Percentiles rank a stretch among this genome's conserved stretches.
These are phyloP conservation scores for Agonopterix heracliana DNA, from an alignment of 2,888 invertebrate genomes.

Conservation along the genomic window DNA sequence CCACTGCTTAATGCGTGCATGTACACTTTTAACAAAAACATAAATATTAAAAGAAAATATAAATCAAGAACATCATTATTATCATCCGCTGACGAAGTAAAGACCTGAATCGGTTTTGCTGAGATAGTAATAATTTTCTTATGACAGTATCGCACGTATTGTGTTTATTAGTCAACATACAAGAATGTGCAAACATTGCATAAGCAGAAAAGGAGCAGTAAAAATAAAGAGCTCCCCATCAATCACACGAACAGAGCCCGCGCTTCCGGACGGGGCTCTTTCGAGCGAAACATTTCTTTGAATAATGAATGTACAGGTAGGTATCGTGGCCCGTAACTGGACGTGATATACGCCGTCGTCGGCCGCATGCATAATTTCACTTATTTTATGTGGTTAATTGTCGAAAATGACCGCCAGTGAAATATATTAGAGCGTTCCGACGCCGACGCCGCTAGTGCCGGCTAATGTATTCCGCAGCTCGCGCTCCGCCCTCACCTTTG, in stretches of 20 bases:
- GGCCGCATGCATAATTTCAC: constrained; percentile 76
- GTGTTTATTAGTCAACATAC: neutral
- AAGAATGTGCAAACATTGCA: constrained; percentile 31
- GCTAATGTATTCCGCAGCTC: constrained; percentile 69
- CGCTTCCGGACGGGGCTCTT: constrained; percentile 66
- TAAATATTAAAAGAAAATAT: neutral
- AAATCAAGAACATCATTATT: neutral
- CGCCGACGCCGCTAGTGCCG: constrained; percentile 57
- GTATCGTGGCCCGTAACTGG: constrained; percentile 74
- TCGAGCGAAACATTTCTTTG: constrained; percentile 75
- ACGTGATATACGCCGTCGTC: constrained; percentile 76
- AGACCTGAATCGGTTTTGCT: constrained; percentile 1
- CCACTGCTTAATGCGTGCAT: neutral
- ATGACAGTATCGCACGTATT: constrained; percentile 6
- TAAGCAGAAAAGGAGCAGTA: constrained; percentile 48
- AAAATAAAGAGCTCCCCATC: constrained; percentile 69
- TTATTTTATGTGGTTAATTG: constrained; percentile 77
- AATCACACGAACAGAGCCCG: constrained; percentile 70
- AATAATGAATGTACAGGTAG: constrained; percentile 71
- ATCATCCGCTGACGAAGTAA: constrained; percentile 1
- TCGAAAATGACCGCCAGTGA: constrained; percentile 75
- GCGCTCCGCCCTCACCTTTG: constrained; percentile 46
- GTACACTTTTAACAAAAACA: neutral
- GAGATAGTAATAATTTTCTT: constrained; percentile 1
- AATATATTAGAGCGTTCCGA: constrained; percentile 68